Conservation (phyloP, 2,797 vertebrate genomes). For the Euthynnus affinis region DNA sequence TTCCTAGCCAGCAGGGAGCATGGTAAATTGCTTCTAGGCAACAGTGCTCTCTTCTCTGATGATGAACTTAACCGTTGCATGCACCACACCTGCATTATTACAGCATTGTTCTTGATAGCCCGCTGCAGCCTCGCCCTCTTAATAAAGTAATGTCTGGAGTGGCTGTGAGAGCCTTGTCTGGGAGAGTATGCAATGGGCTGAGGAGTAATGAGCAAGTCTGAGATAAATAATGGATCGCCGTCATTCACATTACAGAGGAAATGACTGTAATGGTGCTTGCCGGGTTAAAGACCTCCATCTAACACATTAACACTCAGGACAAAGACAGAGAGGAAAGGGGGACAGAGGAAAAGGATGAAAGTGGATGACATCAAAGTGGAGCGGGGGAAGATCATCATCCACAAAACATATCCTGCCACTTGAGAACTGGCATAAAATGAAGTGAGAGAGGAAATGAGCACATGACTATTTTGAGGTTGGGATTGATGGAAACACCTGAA, state of each 20-base stretch:
- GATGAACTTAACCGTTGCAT: slow-evolving; percentile 59
- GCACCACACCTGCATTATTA: slow-evolving; percentile 69
- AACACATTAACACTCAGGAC: slow-evolving; percentile 85
- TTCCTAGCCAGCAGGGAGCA: slow-evolving; percentile 39
- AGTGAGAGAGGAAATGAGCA: slow-evolving; percentile 72
- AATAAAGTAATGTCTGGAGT: slow-evolving; percentile 83
- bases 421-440: slow-evolving; percentile 60
- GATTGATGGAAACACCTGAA: slow-evolving; percentile 74
- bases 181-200: slow-evolving; percentile 73
- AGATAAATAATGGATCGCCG: slow-evolving; percentile 88
- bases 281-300: slow-evolving; percentile 85
- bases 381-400: slow-evolving; percentile 62
- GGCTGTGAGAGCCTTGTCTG: slow-evolving; percentile 79
- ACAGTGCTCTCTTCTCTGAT: slow-evolving; percentile 34
- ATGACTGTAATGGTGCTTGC: slow-evolving; percentile 87
- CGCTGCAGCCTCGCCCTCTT: slow-evolving; percentile 71
- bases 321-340: slow-evolving; percentile 73
- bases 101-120: slow-evolving; percentile 62
- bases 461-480: slow-evolving; percentile 74
- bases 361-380: slow-evolving; percentile 65
- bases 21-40: slow-evolving; percentile 48
- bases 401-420: slow-evolving; percentile 69
- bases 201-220: slow-evolving; percentile 84
- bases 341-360: slow-evolving; percentile 68
- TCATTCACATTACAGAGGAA: slow-evolving; percentile 88